A percentile compares a stretch with the other conserved stretches of the same genome.
Evolutionary conservation across 2,888 invertebrate species (phyloP).

Genomic region (Nomada hirtipes): DNA sequence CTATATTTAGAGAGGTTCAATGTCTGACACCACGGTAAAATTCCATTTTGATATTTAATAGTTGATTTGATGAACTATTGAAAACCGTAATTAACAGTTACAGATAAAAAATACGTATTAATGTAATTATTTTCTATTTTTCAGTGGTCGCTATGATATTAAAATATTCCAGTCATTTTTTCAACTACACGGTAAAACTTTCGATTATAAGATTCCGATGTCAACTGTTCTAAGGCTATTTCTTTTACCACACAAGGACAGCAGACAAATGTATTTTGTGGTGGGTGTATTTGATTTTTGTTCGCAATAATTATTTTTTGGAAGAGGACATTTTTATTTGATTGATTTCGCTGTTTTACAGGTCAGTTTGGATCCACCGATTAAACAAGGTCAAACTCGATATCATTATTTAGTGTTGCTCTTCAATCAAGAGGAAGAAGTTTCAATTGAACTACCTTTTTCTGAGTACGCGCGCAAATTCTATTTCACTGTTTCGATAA

Average conservation of each 20-base stretch:
- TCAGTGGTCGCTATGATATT: constrained; percentile 97
- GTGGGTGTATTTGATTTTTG: constrained; percentile 85
- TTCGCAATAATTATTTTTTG: neutral
- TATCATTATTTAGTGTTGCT: constrained; percentile 98
- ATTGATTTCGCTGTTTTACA: constrained; percentile 66
- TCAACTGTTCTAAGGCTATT: constrained; percentile 97
- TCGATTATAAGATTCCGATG: constrained; percentile 99
- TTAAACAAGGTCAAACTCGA: constrained; percentile 99
- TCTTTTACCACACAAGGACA: constrained; percentile 97
- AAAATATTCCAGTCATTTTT: constrained; percentile 96
- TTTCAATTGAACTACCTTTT: constrained; percentile 95
- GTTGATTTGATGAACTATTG: neutral
- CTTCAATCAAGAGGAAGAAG: constrained; percentile 98
- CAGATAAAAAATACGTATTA: neutral
- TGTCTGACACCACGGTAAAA: constrained; percentile 97
- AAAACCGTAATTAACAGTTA: neutral
- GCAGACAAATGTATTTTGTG: constrained; percentile 99
- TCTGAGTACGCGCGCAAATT: constrained; percentile 89
- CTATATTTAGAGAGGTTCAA: constrained; percentile 97
- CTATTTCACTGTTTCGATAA: neutral
- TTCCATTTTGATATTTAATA: constrained; percentile 1
- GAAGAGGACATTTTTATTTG: neutral
- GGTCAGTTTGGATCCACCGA: constrained; percentile 97
- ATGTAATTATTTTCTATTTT: constrained; percentile 84
- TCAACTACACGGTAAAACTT: constrained; percentile 98